Conservation (phyloP, 2,888 invertebrate genomes). For the Celastrina argiolus region DNA sequence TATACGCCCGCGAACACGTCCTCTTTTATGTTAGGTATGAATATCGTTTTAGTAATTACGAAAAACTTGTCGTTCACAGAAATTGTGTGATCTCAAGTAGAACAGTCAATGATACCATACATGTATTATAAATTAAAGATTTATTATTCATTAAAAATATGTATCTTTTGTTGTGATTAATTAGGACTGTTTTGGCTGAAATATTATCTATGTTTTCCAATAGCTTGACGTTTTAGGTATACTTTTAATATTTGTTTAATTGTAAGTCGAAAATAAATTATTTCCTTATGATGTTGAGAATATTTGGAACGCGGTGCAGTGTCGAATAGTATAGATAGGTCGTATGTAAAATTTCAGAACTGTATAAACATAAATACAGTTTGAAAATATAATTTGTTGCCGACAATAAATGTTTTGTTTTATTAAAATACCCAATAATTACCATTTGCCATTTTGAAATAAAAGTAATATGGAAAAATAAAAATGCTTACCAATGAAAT, state of each 20-base stretch:
- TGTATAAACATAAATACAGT: constrained; percentile 18
- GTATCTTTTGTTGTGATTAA: neutral
- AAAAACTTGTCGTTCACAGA: constrained; percentile 5
- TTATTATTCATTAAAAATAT: neutral
- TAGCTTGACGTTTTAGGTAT: neutral
- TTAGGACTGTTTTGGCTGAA: neutral
- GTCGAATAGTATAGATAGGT: constrained; percentile 20
- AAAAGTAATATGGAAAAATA: too few species aligned
- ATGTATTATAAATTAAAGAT: constrained; percentile 2
- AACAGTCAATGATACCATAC: constrained; percentile 8
- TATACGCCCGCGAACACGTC: too few species aligned
- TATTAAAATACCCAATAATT: neutral
- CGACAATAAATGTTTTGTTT: constrained; percentile 17
- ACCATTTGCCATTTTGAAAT: too few species aligned
- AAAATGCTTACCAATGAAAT: neutral
- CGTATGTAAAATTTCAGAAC: constrained; percentile 15
- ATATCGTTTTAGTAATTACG: neutral
- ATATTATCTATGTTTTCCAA: neutral
- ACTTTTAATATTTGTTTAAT: neutral
- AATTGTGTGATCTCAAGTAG: neutral
- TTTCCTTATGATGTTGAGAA: neutral
- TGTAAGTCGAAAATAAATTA: neutral
- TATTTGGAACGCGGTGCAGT: constrained; percentile 16
- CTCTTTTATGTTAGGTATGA: too few species aligned
- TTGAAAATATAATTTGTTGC: constrained; percentile 21